Percentiles rank a stretch among this genome's conserved stretches.
phyloP scores from a whole-genome alignment of 2,113 vertebrate species.

The Ictidomys tridecemlineatus region DNA sequence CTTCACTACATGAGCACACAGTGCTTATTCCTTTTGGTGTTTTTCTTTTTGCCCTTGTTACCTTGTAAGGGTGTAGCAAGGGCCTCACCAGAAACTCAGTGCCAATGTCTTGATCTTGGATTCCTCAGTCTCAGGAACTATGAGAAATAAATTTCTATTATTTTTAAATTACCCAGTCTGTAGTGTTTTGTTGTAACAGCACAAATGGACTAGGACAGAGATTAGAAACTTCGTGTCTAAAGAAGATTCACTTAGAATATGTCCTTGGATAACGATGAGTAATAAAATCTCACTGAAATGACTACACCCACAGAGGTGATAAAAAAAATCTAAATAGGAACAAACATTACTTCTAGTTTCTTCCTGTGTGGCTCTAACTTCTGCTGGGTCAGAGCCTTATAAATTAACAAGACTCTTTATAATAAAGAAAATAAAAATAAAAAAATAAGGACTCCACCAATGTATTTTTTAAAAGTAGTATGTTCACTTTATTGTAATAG shows the following conservation, averaged over 20 bases:
- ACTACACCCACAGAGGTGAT: background rate
- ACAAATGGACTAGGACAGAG: background rate
- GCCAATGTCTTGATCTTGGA: too few relatives aligned
- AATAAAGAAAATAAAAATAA: background rate
- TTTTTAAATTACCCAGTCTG: background rate
- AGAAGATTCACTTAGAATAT: background rate
- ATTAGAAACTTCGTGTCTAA: background rate
- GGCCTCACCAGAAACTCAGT: background rate
- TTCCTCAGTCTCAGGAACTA: too few relatives aligned
- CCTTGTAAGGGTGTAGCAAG: background rate
- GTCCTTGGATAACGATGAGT: background rate
- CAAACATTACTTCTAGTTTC: background rate
- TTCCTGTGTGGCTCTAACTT: background rate
- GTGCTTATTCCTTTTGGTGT: background rate
- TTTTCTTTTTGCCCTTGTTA: too few relatives aligned
- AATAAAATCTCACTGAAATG: constrained; percentile 13
- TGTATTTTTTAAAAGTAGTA: background rate
- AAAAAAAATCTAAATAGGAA: background rate
- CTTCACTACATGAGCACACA: background rate
- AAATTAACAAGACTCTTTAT: background rate
- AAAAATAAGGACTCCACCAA: constrained; percentile 17
- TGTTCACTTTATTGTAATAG: background rate
- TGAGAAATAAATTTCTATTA: too few relatives aligned
- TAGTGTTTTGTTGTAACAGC: background rate
- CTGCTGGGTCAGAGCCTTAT: background rate